These are phyloP conservation scores for Pluvianellus socialis DNA, from an alignment of 2,113 vertebrate genomes.

Conservation along the genomic window DNA sequence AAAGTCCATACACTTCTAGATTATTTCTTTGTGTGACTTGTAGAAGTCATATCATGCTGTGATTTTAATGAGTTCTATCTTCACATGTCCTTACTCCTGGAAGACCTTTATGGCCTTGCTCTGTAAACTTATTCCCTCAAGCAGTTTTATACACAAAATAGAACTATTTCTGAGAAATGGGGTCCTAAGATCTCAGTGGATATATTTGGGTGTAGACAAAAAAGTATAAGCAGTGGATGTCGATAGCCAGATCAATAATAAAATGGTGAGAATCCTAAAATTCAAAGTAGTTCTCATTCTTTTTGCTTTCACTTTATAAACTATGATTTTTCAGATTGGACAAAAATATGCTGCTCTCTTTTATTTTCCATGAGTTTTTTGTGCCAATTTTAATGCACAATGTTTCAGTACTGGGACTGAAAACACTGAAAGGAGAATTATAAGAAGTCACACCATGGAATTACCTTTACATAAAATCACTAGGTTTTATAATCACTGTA, in stretches of 20 bases:
- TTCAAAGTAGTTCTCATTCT: not conserved
- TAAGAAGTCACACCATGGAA: not conserved
- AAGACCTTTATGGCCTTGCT: not conserved
- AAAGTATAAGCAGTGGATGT: not conserved
- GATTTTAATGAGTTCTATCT: conserved; percentile 46
- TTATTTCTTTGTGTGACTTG: not conserved
- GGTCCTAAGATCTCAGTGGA: not conserved
- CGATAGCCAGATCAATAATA: not conserved
- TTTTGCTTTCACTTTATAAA: not conserved
- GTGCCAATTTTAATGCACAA: not conserved
- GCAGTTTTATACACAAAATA: not conserved
- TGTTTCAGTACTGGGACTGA: not conserved
- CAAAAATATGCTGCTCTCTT: not conserved
- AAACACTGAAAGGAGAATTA: not conserved
- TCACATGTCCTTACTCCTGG: not conserved
- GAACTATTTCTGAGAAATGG: not conserved
- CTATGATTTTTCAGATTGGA: not conserved
- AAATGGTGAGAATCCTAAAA: not conserved
- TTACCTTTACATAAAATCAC: not conserved
- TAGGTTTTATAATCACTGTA: not conserved
- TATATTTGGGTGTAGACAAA: not conserved
- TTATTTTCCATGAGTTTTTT: not conserved
- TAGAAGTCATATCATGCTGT: not conserved
- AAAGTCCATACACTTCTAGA: not conserved
- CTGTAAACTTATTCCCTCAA: conserved; percentile 1